Base-by-base conservation (phyloP, 2,888 invertebrate genomes). In the Leptinotarsa juncta region DNA sequence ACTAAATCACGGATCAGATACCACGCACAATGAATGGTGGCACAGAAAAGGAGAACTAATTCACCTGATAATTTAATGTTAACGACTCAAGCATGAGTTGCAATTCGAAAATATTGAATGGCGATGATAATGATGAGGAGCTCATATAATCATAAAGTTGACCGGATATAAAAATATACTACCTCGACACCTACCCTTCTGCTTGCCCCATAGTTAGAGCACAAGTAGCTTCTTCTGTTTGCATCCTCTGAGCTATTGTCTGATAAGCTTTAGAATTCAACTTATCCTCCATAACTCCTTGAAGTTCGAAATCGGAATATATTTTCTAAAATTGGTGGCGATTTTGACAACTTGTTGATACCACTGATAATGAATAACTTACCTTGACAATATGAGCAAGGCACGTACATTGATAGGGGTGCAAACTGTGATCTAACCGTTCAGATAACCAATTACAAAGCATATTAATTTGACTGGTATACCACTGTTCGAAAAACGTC, bases 301-400 rank as follows among this genome's bases (percentile, higher is more conserved):
- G 99, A 76, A 99, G 92, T 90, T 99, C 99, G 89, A 99, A 99
- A 89, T 99, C 99, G 67, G 97, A 96, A 90, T 98, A 98, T 88
- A 98, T 94, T 95, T 99, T 99, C 96, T 99, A 89, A 57, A 89
- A 89, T 57, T 15, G 4, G 7, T 65, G 3, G 3, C 32, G n/a
- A 26, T 48, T 42, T 10, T 42, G n/a, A 16, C 16, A 65, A 16
- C 65, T 48, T 49, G 18, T 70, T 32, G 14, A 55, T 20, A 66
- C n/a, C 15, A 16, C 23, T 55, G 5, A 32, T 49, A 55, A 26
- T 48, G 50, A 73, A 66, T 57, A 65, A 68, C 77, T 66, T 88
- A 97, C 97, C 93, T 96, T 97, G 79, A 97, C 93, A 85, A 99
- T 96, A 87, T 97, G 97, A 85, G 97, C 96, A 83, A 99, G 93